A percentile compares a stretch with the other conserved stretches of the same genome.
phyloP scores from a whole-genome alignment of 2,888 invertebrate genomes.

The Pandemis cinnamomeana region DNA sequence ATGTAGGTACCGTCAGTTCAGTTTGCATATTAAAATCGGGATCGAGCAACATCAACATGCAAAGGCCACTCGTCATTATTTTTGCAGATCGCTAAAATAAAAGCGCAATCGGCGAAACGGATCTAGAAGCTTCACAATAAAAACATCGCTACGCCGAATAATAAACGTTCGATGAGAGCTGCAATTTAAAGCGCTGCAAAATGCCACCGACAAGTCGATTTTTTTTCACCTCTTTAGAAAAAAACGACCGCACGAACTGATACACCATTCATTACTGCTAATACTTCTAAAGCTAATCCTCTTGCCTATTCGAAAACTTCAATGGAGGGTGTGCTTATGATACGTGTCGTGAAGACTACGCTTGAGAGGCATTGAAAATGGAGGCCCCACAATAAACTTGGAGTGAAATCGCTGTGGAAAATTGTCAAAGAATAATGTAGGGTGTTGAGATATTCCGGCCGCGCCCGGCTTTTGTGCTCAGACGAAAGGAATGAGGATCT shows the following conservation, averaged over 20 bases:
- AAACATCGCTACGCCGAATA: slow-evolving; percentile 14
- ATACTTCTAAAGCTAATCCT: background rate
- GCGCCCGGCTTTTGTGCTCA: background rate
- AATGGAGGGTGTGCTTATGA: background rate
- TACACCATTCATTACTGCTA: background rate
- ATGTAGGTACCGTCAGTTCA: no score
- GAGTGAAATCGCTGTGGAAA: slow-evolving; percentile 23
- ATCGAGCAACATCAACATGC: background rate
- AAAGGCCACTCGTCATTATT: slow-evolving; percentile 19
- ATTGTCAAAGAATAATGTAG: slow-evolving; percentile 25
- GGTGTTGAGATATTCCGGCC: slow-evolving; percentile 8
- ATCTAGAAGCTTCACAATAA: slow-evolving; percentile 20
- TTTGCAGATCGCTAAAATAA: slow-evolving; percentile 11
- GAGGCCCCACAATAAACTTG: slow-evolving; percentile 17
- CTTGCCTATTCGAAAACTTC: background rate
- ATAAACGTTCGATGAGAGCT: slow-evolving; percentile 28
- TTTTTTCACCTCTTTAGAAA: slow-evolving; percentile 1
- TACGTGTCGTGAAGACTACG: slow-evolving; percentile 1
- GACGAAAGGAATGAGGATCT: slow-evolving; percentile 5
- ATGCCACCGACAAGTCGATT: slow-evolving; percentile 25
- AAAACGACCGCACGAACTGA: background rate
- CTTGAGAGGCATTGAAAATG: slow-evolving; percentile 16
- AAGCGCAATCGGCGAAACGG: slow-evolving; percentile 21
- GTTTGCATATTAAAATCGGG: background rate
- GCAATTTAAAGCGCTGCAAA: slow-evolving; percentile 37